phyloP scores from a whole-genome alignment of 2,113 vertebrate species.

The Labeo catla region DNA sequence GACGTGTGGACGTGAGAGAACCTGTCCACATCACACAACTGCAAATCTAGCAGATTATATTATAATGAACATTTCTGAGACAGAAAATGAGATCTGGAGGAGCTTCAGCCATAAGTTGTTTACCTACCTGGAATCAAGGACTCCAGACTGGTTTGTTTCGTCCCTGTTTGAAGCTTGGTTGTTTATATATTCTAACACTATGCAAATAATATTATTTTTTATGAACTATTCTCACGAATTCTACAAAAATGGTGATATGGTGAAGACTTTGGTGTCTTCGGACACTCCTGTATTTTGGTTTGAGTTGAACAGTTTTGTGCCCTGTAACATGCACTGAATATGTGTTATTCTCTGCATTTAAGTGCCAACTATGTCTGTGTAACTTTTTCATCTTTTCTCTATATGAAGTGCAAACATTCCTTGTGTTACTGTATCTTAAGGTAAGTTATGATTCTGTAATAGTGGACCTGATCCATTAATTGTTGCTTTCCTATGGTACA shows the following conservation, averaged over 20 bases:
- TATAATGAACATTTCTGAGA: background rate
- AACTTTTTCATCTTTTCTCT: background rate
- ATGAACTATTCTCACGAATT: background rate
- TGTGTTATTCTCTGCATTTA: constrained; percentile 25
- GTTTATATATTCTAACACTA: constrained; percentile 49
- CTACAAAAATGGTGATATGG: background rate
- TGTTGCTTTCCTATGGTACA: background rate
- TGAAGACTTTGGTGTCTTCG: background rate
- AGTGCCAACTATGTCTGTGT: constrained; percentile 49
- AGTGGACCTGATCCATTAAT: constrained; percentile 11
- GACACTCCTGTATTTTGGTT: background rate
- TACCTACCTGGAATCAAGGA: background rate
- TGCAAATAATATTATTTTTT: constrained; percentile 46
- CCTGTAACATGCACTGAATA: background rate
- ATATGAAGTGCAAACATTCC: background rate
- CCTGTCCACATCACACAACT: constrained; percentile 1
- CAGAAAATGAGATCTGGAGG: background rate
- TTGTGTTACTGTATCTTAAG: background rate
- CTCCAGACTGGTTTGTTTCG: background rate
- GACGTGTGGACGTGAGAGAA: constrained; percentile 92
- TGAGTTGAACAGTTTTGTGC: background rate
- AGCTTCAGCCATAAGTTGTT: constrained; percentile 1
- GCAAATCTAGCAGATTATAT: background rate
- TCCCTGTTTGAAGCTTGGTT: background rate
- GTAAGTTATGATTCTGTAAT: background rate